Evolutionary conservation across 2,888 invertebrate genomes (phyloP).

Genomic region (Reticulitermes lucifugus): DNA sequence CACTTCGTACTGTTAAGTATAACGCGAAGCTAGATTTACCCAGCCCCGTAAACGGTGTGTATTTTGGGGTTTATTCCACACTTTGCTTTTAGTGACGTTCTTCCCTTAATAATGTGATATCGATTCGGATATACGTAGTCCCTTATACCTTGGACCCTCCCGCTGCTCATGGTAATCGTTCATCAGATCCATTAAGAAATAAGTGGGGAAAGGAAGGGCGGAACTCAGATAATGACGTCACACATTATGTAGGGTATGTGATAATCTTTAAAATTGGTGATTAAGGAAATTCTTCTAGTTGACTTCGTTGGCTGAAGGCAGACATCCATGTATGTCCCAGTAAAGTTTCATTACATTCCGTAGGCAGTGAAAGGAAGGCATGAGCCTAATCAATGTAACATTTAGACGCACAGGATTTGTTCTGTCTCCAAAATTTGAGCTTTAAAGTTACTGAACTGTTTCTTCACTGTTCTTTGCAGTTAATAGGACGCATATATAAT

Average conservation of each 20-base stretch:
- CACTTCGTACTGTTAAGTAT: background rate
- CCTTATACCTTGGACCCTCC: conserved; percentile 2
- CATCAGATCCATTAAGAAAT: conserved; percentile 27
- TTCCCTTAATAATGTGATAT: background rate
- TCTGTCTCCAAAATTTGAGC: no score
- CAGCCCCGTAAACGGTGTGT: background rate
- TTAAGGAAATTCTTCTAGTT: background rate
- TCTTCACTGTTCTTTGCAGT: no score
- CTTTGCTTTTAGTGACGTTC: background rate
- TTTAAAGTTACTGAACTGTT: no score
- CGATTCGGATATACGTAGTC: background rate
- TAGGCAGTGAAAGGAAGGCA: no score
- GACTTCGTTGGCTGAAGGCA: background rate
- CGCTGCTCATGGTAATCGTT: conserved; percentile 24
- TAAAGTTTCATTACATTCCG: no score
- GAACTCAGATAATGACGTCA: conserved; percentile 1
- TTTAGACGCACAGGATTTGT: no score
- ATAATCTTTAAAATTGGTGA: conserved; percentile 1
- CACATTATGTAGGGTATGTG: background rate
- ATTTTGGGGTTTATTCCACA: background rate
- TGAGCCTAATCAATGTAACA: no score
- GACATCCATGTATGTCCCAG: background rate
- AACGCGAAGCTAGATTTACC: background rate
- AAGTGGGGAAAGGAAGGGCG: conserved; percentile 4
- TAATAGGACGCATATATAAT: no score